Evolutionary conservation across 1,140 invertebrate species (phyloP).

Genomic region (Solenopsis fugax): DNA sequence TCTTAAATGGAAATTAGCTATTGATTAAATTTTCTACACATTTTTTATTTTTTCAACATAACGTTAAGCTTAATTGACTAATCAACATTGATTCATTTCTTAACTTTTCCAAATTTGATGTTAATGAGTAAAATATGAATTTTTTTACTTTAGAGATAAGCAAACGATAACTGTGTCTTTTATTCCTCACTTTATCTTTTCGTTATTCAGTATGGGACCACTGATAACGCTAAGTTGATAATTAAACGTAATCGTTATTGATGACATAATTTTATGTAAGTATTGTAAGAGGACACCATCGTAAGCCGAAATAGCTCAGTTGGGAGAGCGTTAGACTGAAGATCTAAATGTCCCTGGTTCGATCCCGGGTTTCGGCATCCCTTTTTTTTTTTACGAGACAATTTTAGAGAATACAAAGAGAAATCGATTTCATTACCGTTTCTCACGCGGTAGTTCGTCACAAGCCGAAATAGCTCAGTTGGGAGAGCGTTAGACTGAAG

Average conservation of each 20-base stretch:
- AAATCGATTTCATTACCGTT: not conserved
- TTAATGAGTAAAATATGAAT: not conserved
- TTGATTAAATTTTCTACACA: not conserved
- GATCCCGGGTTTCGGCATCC: conserved; percentile 80
- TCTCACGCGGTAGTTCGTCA: not conserved
- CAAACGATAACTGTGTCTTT: not conserved
- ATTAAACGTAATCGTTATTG: not conserved
- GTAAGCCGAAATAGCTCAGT: conserved; percentile 80
- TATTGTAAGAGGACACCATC: not conserved
- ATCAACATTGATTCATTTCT: not conserved
- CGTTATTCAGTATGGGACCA: not conserved
- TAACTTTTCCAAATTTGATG: not conserved
- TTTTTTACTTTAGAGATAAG: not conserved
- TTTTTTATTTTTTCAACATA: not conserved
- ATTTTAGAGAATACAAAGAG: not conserved
- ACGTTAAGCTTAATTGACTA: not conserved
- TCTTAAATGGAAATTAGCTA: not conserved
- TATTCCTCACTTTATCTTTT: not conserved
- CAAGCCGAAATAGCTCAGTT: conserved; percentile 79
- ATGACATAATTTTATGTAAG: not conserved
- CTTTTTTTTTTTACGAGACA: conserved; percentile 39
- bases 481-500: conserved; percentile 81
- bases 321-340: conserved; percentile 81
- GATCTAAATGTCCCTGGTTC: conserved; percentile 81
- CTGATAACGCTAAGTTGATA: not conserved